Evolutionary conservation across 2,797 vertebrate species (phyloP), one percentile per base, ranked within the genome.

Genomic region (Tinamus major): DNA sequence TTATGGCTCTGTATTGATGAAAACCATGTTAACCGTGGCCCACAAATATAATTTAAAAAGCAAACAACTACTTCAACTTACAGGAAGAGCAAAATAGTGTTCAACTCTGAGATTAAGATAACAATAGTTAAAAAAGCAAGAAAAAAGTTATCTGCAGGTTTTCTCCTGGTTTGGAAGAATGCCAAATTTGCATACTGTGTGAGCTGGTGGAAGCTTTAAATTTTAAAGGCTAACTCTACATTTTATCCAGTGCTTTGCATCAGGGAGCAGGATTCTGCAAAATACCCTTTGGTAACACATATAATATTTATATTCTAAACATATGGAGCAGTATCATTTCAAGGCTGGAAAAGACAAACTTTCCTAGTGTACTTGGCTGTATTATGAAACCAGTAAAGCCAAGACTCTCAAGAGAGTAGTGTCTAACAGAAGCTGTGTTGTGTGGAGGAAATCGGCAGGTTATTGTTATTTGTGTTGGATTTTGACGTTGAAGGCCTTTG

Each of bases 141-240:
- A 24, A 4, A 2, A 53, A 3, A 31, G 20, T 31, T 78, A 58
- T 53, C 24, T 56, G 17, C 44, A 29, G 16, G 35, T 83, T 85
- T 92, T 68, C n/a, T 67, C 7, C 42, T 90, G 29, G 7, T 87
- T 93, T 93, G 70, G 41, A 89, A 65, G 55, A 81, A 9, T 67
- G 49, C 20, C 16, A 26, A 11, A 76, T 91, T 64, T 80, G 16
- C 21, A 16, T 69, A 29, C 35, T 59, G 1, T 19, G 26, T 16
- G 13, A 6, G 21, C 17, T 91, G 76, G 17, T 41, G 67, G 51
- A 75, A 83, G 20, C 26, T 87, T 91, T 89, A 48, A 51, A 14
- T 81, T 71, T 17, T 35, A 13, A 56, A 76, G 49, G 58, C 16
- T 68, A 33, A 37, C 13, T 31, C 26, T 44, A 7, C 0, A 0